phyloP scores from a whole-genome alignment of 1,140 invertebrate species.

The Rhagoletis pomonella region DNA sequence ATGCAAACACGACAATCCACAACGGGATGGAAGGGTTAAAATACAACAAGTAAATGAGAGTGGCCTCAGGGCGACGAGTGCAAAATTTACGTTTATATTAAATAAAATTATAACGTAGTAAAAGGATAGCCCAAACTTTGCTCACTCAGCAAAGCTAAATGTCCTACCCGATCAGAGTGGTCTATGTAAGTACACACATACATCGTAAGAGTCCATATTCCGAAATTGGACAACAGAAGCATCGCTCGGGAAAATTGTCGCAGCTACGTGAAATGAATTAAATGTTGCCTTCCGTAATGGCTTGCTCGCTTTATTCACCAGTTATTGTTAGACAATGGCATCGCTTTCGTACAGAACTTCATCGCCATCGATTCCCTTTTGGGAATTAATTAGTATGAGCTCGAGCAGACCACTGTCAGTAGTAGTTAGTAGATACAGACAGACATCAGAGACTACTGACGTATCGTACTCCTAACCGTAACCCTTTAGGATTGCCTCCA shows the following conservation, averaged over 20 bases:
- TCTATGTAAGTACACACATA: not conserved
- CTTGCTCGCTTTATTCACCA: not conserved
- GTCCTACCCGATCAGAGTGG: not conserved
- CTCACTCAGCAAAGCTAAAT: not conserved
- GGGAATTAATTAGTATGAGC: constrained; percentile 55
- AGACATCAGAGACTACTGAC: not conserved
- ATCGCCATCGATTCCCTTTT: constrained; percentile 39
- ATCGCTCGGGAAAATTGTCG: constrained; percentile 20
- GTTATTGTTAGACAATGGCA: not conserved
- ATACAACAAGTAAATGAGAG: not conserved
- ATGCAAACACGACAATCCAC: not conserved
- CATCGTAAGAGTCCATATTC: constrained; percentile 18
- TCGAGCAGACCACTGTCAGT: not conserved
- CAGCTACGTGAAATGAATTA: constrained; percentile 44
- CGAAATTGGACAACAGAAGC: not conserved
- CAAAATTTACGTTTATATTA: constrained; percentile 34
- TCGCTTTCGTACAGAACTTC: not conserved
- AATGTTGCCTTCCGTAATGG: not conserved
- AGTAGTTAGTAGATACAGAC: not conserved
- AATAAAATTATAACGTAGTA: constrained; percentile 37
- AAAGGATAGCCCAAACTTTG: not conserved
- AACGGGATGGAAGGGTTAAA: not conserved
- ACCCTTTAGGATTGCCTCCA: not conserved
- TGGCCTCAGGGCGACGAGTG: not conserved
- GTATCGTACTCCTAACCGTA: not conserved